Evolutionary conservation across 1,140 invertebrate species (phyloP).

Genomic region (Drosophila chauvacae): DNA sequence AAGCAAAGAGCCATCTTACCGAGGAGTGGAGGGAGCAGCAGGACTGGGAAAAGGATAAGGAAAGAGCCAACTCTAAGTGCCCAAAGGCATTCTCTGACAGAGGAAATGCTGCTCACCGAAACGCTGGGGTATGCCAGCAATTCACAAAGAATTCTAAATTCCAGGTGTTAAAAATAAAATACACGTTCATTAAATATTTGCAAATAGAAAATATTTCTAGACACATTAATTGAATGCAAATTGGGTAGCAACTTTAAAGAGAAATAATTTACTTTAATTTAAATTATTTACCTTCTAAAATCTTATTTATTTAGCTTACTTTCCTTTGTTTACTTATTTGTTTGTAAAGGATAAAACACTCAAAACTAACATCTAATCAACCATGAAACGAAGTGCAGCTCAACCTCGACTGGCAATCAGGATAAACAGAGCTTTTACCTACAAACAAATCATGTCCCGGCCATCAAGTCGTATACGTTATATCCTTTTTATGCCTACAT

Average conservation of each 20-base stretch:
- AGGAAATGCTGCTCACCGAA: conserved; percentile 19
- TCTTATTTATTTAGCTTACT: neutral
- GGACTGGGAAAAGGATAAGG: conserved; percentile 3
- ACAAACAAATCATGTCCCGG: conserved; percentile 2
- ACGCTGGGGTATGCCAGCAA: conserved; percentile 5
- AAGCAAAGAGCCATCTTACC: conserved; percentile 21
- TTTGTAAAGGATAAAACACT: neutral
- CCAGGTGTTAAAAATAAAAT: conserved; percentile 22
- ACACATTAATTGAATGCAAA: neutral
- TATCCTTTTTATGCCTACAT: neutral
- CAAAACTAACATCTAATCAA: neutral
- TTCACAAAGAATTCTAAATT: conserved; percentile 18
- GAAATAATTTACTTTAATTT: neutral
- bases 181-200: conserved; percentile 13
- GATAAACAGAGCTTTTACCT: conserved; percentile 9
- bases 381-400: conserved; percentile 12
- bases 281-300: neutral
- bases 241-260: neutral
- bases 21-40: neutral
- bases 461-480: conserved; percentile 22
- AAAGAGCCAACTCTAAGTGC: conserved; percentile 10
- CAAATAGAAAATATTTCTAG: neutral
- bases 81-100: conserved; percentile 23
- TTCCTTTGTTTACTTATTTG: neutral
- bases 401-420: conserved; percentile 24